phyloP scores from a whole-genome alignment of 1,140 invertebrate genomes.

The Luehdorfia chinensis region DNA sequence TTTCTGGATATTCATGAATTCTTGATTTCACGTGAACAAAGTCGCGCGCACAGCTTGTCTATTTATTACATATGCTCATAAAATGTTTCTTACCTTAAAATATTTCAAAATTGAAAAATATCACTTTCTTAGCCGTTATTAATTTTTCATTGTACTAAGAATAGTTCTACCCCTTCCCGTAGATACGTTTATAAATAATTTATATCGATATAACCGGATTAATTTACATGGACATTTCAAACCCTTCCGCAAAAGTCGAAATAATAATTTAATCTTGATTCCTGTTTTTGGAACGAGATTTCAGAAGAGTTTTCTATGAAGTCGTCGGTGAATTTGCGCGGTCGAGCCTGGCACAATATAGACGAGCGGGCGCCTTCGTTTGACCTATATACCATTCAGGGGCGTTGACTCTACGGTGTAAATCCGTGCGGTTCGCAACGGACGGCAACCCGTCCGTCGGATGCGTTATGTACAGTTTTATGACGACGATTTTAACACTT shows the following conservation, averaged over 20 bases:
- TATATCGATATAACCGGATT: conserved; percentile 37
- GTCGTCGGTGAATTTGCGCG: conserved; percentile 43
- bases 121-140: too few species aligned
- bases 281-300: conserved; percentile 41
- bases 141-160: too few species aligned
- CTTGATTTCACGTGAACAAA: too few species aligned
- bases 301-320: conserved; percentile 34
- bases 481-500: not conserved
- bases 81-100: too few species aligned
- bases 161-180: not conserved
- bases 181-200: conserved; percentile 36
- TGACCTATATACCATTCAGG: conserved; percentile 67
- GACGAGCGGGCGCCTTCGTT: conserved; percentile 62
- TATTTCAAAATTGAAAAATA: too few species aligned
- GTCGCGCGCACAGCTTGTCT: too few species aligned
- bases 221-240: conserved; percentile 21
- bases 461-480: conserved; percentile 8
- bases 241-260: not conserved
- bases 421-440: conserved; percentile 38
- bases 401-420: conserved; percentile 56
- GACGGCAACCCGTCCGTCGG: conserved; percentile 18
- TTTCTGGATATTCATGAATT: too few species aligned
- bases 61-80: too few species aligned
- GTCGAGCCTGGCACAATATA: conserved; percentile 52
- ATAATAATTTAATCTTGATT: conserved; percentile 21